Evolutionary conservation across 2,888 invertebrate species (phyloP).

Genomic region (Heptascelio sp.): DNA sequence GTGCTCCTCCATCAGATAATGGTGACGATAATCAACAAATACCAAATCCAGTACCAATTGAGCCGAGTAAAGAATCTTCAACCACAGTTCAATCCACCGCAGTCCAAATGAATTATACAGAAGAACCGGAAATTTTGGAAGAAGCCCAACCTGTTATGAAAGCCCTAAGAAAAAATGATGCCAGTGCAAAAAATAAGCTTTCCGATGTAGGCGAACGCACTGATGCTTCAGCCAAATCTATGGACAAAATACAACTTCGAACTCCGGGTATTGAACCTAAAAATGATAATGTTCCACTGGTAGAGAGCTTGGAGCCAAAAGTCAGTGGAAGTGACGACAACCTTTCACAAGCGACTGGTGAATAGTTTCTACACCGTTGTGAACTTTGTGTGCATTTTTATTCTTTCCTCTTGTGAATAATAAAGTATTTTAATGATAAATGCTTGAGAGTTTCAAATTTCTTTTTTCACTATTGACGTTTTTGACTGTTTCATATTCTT

Average conservation of each 20-base stretch:
- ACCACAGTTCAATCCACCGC: neutral
- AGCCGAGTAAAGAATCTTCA: conserved; percentile 41
- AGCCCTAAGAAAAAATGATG: conserved; percentile 55
- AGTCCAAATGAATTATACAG: conserved; percentile 12
- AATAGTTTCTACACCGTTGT: conserved; percentile 54
- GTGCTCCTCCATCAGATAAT: conserved; percentile 73
- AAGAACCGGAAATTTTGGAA: conserved; percentile 33
- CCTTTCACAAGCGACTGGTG: conserved; percentile 52
- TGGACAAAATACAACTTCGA: conserved; percentile 59
- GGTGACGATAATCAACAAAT: conserved; percentile 63
- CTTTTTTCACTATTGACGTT: conserved; percentile 27
- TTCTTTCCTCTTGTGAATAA: conserved; percentile 52
- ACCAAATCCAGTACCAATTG: conserved; percentile 70
- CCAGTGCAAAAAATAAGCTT: conserved; percentile 57
- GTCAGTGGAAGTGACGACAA: conserved; percentile 61
- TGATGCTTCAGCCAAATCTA: conserved; percentile 46
- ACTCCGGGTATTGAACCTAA: conserved; percentile 59
- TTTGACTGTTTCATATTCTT: neutral
- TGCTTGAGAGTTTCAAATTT: conserved; percentile 34
- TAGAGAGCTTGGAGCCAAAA: conserved; percentile 70
- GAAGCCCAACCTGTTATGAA: conserved; percentile 55
- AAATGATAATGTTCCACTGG: conserved; percentile 64
- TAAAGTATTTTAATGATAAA: conserved; percentile 64
- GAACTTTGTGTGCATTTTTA: conserved; percentile 26
- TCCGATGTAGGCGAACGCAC: conserved; percentile 53